Percentiles rank a stretch among this genome's conserved stretches.
phyloP scores from a whole-genome alignment of 2,888 invertebrate species.

The Biston stratarius region DNA sequence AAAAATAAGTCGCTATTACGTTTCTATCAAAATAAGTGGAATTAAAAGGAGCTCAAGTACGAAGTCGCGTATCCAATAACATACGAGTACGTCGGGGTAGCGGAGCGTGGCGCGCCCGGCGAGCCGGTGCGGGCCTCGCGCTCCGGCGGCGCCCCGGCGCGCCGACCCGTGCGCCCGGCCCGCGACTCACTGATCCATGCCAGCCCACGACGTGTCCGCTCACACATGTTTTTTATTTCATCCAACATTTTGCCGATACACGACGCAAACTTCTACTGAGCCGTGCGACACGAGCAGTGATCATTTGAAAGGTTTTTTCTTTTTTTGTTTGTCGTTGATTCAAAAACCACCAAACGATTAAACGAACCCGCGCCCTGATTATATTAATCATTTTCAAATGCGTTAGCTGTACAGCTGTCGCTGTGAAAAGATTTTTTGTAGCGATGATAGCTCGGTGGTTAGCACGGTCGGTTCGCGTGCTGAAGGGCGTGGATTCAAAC shows the following conservation, averaged over 20 bases:
- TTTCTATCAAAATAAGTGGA: conserved; percentile 13
- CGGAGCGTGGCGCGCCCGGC: conserved; percentile 10
- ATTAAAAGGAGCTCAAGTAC: conserved; percentile 4
- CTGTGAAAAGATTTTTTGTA: too few relatives aligned
- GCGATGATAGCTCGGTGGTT: too few relatives aligned
- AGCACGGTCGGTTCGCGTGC: too few relatives aligned
- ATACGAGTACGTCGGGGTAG: conserved; percentile 5
- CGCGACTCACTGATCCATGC: conserved; percentile 17
- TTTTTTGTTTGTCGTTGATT: not conserved
- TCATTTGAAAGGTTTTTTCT: too few relatives aligned
- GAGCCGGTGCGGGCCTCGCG: not conserved
- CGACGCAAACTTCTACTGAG: not conserved
- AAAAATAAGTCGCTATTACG: not conserved
- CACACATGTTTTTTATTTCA: conserved; percentile 17
- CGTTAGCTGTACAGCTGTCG: not conserved
- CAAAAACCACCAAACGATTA: not conserved
- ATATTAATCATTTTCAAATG: not conserved
- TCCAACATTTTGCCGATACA: not conserved
- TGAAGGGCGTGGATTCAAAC: too few relatives aligned
- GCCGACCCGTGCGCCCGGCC: conserved; percentile 1
- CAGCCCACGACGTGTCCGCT: conserved; percentile 2
- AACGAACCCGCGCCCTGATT: too few relatives aligned
- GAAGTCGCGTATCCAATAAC: conserved; percentile 9
- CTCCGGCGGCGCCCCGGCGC: conserved; percentile 6
- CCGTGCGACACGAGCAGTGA: not conserved